Evolutionary conservation across 1,140 invertebrate species (phyloP), one percentile per base, ranked within the genome.

Genomic region (Cryptotermes secundus): DNA sequence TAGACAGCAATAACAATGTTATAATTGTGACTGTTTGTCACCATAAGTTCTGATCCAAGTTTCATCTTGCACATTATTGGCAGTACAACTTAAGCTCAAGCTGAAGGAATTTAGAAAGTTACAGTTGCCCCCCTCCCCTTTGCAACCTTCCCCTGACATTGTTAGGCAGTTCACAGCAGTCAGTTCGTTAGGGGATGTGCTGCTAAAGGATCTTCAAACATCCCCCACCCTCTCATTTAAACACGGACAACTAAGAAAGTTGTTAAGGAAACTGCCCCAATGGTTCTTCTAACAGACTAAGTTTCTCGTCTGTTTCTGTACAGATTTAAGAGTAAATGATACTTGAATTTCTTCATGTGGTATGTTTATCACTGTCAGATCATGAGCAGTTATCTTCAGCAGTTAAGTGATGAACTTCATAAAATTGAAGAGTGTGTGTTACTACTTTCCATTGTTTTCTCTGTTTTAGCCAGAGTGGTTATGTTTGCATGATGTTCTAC

Each of bases 401-500:
- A 49, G 3, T 22, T 49, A 19, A 49, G 16, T 49, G 16, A 42
- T 42, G 38, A 14, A 4, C n/a, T n/a, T n/a, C n/a, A n/a, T n/a
- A n/a, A n/a, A n/a, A n/a, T n/a, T n/a, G n/a, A n/a, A n/a, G n/a
- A n/a, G n/a, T n/a, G n/a, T n/a, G n/a, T n/a, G n/a, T 49, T 83
- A 31, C n/a, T 79, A 35, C 38, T 83, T 3, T 79, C 72, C 42
- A 35, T 45, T 45, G 31, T 88, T 86, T 83, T 88, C 87, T 83
- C 81, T 84, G 86, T 91, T 91, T 26, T 92, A 97, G 96, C 88
- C 93, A 95, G 89, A 96, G 95, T 85, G 96, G 96, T 42, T 97
- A 94, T 91, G 94, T 95, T 89, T 97, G 96, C 89, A 94, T 97
- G 92, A 92, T 93, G 86, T 95, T 97, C 88, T 94, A 96, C 90